Base-by-base conservation (phyloP, 2,888 invertebrate genomes). In the Lissonota sp. region DNA sequence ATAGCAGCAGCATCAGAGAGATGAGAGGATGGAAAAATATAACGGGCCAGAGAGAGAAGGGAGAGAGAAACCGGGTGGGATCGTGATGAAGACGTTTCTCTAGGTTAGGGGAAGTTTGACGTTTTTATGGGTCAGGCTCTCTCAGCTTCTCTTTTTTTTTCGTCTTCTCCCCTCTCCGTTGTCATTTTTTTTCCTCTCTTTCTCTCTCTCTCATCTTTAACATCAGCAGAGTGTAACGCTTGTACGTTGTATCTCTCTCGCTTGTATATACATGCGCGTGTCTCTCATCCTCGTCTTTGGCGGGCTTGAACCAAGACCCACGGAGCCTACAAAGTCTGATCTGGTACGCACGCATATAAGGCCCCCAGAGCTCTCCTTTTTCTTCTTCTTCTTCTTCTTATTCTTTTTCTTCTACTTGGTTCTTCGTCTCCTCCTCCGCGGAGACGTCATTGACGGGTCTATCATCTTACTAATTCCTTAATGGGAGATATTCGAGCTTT, bases 41-140 rank as follows among this genome's bases (percentile, higher is more conserved):
- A 42, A 74, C 64, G 70, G 70, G 44, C 74, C 63, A 51, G 46
- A 69, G 69, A 55, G 53, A 67, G 72, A 49, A 80, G 73, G 75
- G 69, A 72, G 75, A 83, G 71, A 72, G 79, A 62, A 73, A 76
- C 79, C 80, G 80, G 72, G 70, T 76, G 84, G 83, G 85, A 87
- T 87, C 86, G 89, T 92, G 91, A 91, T 91, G 91, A 92, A 91
- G 91, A 92, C 89, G 91, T 92, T 91, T 91, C 92, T 91, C 92
- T 92, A 92, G 90, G 91, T 92, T 91, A 91, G 91, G 91, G 91
- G 91, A 91, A 91, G 91, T 92, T 91, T 91, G 91, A 92, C 92
- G 91, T 91, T 92, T 91, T 92, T 91, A 92, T 92, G 91, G 90
- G 88, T 91, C 91, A 89, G 90, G 87, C 87, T 89, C 86, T 89